Percentiles rank a stretch among this genome's conserved stretches.
phyloP scores from a whole-genome alignment of 2,113 vertebrate genomes.

The Anguilla rostrata region DNA sequence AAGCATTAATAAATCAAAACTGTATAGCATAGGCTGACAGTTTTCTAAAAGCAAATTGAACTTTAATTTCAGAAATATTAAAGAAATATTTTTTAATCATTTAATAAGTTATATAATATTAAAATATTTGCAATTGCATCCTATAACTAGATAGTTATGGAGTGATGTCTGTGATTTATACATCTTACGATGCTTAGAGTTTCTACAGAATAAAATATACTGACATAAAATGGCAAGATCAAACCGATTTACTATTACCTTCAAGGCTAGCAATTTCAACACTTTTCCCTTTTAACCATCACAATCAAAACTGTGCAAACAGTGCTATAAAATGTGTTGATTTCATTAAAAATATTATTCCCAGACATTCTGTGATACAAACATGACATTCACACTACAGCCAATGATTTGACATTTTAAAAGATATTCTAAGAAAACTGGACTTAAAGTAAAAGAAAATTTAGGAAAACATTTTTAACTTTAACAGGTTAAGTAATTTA shows the following conservation, averaged over 20 bases:
- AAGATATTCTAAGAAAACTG: neutral
- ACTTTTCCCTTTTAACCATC: constrained; percentile 12
- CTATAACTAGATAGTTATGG: neutral
- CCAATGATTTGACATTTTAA: constrained; percentile 8
- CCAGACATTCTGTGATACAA: constrained; percentile 13
- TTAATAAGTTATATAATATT: neutral
- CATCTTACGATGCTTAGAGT: neutral
- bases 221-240: constrained; percentile 15
- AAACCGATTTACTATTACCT: constrained; percentile 29
- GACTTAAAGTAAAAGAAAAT: neutral
- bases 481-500: neutral
- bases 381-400: constrained; percentile 15
- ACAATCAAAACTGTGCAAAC: constrained; percentile 1
- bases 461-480: neutral
- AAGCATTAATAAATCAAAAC: neutral
- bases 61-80: neutral
- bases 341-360: constrained; percentile 4
- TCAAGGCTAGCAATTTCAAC: constrained; percentile 13
- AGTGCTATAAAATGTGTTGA: constrained; percentile 14
- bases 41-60: neutral
- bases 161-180: neutral
- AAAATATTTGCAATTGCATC: neutral
- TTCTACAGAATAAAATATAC: neutral
- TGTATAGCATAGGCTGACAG: neutral
- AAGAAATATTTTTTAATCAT: neutral